Base-by-base conservation (phyloP, 64 coral and sea anemone genomes). In the Hydrozoanthus tunicans region DNA sequence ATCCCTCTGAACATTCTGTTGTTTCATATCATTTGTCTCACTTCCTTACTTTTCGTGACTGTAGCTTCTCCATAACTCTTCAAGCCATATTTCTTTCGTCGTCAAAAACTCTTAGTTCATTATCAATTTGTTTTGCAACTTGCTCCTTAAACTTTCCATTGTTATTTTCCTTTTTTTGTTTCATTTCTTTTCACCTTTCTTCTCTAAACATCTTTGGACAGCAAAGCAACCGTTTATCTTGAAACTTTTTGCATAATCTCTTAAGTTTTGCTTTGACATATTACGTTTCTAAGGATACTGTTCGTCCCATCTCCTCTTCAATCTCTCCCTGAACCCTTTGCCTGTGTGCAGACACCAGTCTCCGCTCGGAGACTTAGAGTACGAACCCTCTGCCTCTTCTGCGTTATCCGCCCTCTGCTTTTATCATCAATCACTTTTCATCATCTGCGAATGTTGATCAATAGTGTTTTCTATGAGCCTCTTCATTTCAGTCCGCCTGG, bases 371-470 rank as follows among this genome's bases (percentile, higher is more conserved):
- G 0, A 2, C 32, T 0, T 43, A 43, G 32, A 43, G 32, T 43
- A 43, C 32, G 32, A 43, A 43, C 32, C 32, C 32, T 43, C 32
- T 43, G 32, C 65, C 13, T 17, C 65, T 69, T 69, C 65, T 69
- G 65, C 65, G 65, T 69, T 69, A 4, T 69, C n/a, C 5, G 65
- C n/a, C 13, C 4, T 69, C 65, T 17, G 5, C 65, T 69, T 13
- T 69, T 74, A 32, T 23, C 51, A 51, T 43, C 71, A 24, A 74
- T 32, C 71, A 51, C 26, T 74, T 74, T 43, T 43, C 32, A 74
- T 74, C 24, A 74, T 74, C 71, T 74, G 71, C 51, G 71, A 51
- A 74, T 74, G 24, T 10, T 74, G 71, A 74, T 32, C 32, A 43
- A 43, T 43, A 43, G 32, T 43, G 32, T 43, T 43, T 43, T 43